Percentiles rank a stretch among this genome's conserved stretches.
These are phyloP conservation scores for Carcinoscorpius rotundicauda DNA, from an alignment of 1,140 invertebrate genomes.

Conservation along the genomic window DNA sequence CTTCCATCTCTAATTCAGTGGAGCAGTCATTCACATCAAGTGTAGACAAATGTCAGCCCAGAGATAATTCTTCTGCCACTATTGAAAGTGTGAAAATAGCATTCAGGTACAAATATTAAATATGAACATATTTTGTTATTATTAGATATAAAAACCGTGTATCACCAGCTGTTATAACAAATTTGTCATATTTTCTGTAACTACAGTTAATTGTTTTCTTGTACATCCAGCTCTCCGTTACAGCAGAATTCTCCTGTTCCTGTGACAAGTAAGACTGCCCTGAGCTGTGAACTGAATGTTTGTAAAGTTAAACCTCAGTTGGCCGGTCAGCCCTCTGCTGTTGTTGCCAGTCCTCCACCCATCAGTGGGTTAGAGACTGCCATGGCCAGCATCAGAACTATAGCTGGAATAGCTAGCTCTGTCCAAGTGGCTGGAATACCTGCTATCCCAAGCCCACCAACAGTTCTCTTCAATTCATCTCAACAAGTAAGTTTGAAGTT, in stretches of 20 bases:
- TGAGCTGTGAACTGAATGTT: too few relatives aligned
- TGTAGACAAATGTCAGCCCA: not conserved
- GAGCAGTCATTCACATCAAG: not conserved
- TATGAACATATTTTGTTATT: not conserved
- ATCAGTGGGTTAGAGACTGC: conserved; percentile 11
- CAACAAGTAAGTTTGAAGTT: conserved; percentile 21
- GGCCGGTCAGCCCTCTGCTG: not conserved
- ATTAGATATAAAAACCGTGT: too few relatives aligned
- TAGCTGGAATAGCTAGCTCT: conserved; percentile 17
- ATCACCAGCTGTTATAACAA: too few relatives aligned
- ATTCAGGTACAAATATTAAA: not conserved
- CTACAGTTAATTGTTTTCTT: too few relatives aligned
- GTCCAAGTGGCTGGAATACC: conserved; percentile 57
- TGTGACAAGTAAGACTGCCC: too few relatives aligned
- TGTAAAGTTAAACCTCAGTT: conserved; percentile 7
- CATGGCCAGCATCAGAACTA: conserved; percentile 12
- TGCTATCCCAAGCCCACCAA: conserved; percentile 66
- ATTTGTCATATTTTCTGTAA: too few relatives aligned
- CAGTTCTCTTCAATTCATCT: conserved; percentile 60
- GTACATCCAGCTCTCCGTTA: conserved; percentile 13
- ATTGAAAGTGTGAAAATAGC: not conserved
- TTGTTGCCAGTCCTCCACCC: conserved; percentile 1
- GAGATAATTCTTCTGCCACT: not conserved
- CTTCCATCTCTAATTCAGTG: not conserved
- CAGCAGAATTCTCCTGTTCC: conserved; percentile 1